Evolutionary conservation across 2,797 vertebrate species (phyloP).

Genomic region (Gorsachius magnificus): DNA sequence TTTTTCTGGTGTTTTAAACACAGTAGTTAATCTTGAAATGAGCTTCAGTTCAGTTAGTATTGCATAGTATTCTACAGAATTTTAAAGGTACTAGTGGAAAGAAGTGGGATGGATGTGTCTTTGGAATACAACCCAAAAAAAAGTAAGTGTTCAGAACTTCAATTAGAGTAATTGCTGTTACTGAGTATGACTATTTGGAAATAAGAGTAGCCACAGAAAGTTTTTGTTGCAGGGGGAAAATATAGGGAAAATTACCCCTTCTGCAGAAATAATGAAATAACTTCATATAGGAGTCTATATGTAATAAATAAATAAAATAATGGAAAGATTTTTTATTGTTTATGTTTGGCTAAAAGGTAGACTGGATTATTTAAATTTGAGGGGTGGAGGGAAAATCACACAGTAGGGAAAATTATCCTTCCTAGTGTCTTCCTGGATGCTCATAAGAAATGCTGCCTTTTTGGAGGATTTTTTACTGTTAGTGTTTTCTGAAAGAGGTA

Average conservation of each 20-base stretch:
- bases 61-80: neutral
- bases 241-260: neutral
- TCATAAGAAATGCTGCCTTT: constrained; percentile 29
- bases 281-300: neutral
- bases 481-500: neutral
- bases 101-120: neutral
- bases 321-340: neutral
- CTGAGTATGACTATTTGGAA: constrained; percentile 17
- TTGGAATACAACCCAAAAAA: constrained; percentile 18
- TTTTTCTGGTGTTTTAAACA: constrained; percentile 38
- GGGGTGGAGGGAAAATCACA: neutral
- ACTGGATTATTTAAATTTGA: neutral
- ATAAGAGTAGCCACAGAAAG: neutral
- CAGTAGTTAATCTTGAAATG: constrained; percentile 39
- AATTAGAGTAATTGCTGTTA: constrained; percentile 37
- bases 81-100: constrained; percentile 1
- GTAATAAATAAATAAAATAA: neutral
- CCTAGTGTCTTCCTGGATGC: neutral
- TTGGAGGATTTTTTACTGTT: neutral
- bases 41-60: neutral
- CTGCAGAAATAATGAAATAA: neutral
- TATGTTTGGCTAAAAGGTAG: neutral
- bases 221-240: neutral
- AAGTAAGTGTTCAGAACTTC: constrained; percentile 23
- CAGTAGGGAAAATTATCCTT: neutral